A percentile compares a stretch with the other conserved stretches of the same genome.
phyloP scores from a whole-genome alignment of 1,140 invertebrate species.

The Hyphantria cunea region DNA sequence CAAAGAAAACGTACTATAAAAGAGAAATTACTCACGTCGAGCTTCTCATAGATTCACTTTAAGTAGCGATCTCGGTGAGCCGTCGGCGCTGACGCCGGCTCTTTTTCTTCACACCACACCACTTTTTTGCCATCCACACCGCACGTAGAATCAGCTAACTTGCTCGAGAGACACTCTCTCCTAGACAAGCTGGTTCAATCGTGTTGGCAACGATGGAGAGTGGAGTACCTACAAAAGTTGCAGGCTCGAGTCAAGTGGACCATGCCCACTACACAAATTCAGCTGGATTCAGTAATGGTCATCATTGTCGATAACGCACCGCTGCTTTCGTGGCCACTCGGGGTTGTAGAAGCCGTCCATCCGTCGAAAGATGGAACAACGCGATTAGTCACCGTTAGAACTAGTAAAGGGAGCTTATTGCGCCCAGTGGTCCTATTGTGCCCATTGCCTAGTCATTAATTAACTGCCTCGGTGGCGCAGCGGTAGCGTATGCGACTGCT shows the following conservation, averaged over 20 bases:
- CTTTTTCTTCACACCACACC: neutral
- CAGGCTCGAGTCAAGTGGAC: neutral
- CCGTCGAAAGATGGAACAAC: neutral
- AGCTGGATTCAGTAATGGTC: neutral
- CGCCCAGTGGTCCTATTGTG: neutral
- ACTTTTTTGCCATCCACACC: neutral
- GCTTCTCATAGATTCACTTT: conserved; percentile 6
- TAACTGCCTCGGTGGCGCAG: too few relatives aligned
- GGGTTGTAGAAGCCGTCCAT: neutral
- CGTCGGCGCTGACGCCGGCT: neutral
- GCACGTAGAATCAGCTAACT: neutral
- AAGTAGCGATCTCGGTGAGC: conserved; percentile 8
- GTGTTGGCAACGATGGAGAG: conserved; percentile 10
- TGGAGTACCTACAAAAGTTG: conserved; percentile 10
- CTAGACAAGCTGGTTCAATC: conserved; percentile 9
- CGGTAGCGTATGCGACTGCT: too few relatives aligned
- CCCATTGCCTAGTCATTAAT: too few relatives aligned
- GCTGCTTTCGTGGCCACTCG: neutral
- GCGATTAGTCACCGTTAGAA: neutral
- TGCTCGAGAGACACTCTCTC: neutral
- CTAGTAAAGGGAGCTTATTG: neutral
- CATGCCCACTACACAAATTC: neutral
- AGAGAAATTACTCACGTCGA: conserved; percentile 9
- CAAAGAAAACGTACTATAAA: too few relatives aligned
- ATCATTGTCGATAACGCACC: neutral